phyloP scores from a whole-genome alignment of 2,888 invertebrate species.

The Thumatha senex region DNA sequence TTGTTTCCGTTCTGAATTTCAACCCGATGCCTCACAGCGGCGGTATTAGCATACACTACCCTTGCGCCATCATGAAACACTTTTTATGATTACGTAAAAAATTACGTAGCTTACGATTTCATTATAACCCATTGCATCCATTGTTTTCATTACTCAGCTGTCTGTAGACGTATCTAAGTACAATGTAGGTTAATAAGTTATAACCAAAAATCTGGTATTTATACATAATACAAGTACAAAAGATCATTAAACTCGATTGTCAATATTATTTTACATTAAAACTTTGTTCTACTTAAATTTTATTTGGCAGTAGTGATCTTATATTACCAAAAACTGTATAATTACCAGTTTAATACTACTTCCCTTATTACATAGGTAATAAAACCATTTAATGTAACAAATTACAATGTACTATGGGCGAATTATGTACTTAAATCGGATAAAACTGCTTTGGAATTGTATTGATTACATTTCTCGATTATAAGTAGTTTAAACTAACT shows the following conservation, averaged over 20 bases:
- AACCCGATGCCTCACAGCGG: too few species aligned
- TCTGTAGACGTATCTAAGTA: slow-evolving; percentile 6
- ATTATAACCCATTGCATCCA: not conserved
- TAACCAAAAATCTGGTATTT: too few species aligned
- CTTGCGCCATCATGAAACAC: too few species aligned
- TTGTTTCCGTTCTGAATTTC: too few species aligned
- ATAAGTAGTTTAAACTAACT: slow-evolving; percentile 55
- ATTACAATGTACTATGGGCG: slow-evolving; percentile 67
- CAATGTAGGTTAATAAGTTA: slow-evolving; percentile 24
- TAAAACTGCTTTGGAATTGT: slow-evolving; percentile 52
- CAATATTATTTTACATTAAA: slow-evolving; percentile 66
- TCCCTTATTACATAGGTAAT: slow-evolving; percentile 62
- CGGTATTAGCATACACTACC: too few species aligned
- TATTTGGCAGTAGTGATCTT: slow-evolving; percentile 79
- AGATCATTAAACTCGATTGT: slow-evolving; percentile 55
- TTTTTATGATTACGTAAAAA: too few species aligned
- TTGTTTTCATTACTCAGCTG: not conserved
- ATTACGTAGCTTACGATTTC: too few species aligned
- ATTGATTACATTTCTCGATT: slow-evolving; percentile 50
- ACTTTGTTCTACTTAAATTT: slow-evolving; percentile 73
- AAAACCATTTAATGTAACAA: slow-evolving; percentile 66
- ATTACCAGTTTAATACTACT: slow-evolving; percentile 63
- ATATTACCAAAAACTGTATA: slow-evolving; percentile 64
- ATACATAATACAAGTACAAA: slow-evolving; percentile 70
- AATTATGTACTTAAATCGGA: slow-evolving; percentile 47